Evolutionary conservation across 1,140 invertebrate genomes (phyloP).

Genomic region (Lanistes nyassanus): DNA sequence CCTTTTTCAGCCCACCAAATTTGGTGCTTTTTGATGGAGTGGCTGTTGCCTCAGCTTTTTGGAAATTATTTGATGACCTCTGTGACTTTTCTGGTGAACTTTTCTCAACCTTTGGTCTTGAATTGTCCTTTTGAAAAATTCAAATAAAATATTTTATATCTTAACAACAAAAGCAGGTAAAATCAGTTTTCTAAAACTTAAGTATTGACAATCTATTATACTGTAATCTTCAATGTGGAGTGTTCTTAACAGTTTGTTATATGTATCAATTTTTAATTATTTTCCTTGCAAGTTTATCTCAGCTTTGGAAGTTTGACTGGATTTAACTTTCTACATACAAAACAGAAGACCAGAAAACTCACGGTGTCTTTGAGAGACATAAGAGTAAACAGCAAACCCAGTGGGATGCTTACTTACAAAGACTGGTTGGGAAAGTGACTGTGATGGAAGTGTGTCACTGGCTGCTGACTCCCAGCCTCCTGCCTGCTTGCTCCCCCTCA

Average conservation of each 20-base stretch:
- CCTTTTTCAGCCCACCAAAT: conserved; percentile 58
- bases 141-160: background rate
- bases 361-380: too few species aligned
- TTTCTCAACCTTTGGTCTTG: too few species aligned
- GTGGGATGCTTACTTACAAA: background rate
- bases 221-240: background rate
- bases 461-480: background rate
- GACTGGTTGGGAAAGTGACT: background rate
- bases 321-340: background rate
- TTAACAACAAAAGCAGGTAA: background rate
- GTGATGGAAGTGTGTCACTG: background rate
- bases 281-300: too few species aligned
- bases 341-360: background rate
- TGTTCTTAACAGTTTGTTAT: too few species aligned
- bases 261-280: too few species aligned
- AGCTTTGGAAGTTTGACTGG: too few species aligned
- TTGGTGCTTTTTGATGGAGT: background rate
- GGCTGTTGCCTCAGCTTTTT: background rate
- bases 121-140: background rate
- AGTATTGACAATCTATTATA: background rate
- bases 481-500: conserved; percentile 8
- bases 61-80: background rate
- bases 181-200: conserved; percentile 4
- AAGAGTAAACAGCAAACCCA: background rate
- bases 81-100: background rate